Base-by-base conservation (phyloP, 2,113 vertebrate species). In the Neodon shergylaensis region DNA sequence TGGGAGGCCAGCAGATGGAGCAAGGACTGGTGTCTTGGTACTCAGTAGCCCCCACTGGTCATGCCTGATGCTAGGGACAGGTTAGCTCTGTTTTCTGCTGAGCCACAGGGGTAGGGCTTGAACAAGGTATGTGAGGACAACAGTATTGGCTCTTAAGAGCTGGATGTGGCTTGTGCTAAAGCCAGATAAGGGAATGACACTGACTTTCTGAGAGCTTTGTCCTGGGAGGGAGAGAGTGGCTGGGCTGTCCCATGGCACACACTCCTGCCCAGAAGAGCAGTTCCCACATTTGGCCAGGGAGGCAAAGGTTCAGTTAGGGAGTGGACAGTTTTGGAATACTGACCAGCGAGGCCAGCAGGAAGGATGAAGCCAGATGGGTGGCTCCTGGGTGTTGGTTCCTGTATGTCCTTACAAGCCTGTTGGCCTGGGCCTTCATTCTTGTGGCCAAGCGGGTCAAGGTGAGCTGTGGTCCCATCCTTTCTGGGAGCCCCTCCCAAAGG, bases 181-280 rank as follows among this genome's bases (percentile, higher is more conserved):
- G 1, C 63, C 26, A 47, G 81, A 33, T 11, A 0, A 26, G 13
- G 5, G 1, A 8, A 19, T 42, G n/a, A 19, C 28, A 1, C 0
- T 3, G 54, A 21, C 24, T 76, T 79, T 11, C 58, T 5, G 1
- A 68, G 49, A 47, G n/a, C n/a, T 79, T 49, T 9, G 70, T 77
- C 49, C 66, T 77, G 26, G 7, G 28, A 9, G 11, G 44, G 6
- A 22, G 33, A 54, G 28, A 58, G 4, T 9, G 21, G 31, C 42
- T 36, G 44, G 21, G n/a, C 42, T 36, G 52, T 8, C 65, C 49
- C 52, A 10, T 0, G 77, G 66, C 58, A 1, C 4, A 0, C 19
- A 44, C 24, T 3, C 12, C 52, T 36, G 33, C n/a, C 74, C 10
- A 0, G 5, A 9, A 22, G 47, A n/a, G 19, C 65, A 0, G 3